Base-by-base conservation (phyloP, 2,797 vertebrate species). In the Falco berigora region DNA sequence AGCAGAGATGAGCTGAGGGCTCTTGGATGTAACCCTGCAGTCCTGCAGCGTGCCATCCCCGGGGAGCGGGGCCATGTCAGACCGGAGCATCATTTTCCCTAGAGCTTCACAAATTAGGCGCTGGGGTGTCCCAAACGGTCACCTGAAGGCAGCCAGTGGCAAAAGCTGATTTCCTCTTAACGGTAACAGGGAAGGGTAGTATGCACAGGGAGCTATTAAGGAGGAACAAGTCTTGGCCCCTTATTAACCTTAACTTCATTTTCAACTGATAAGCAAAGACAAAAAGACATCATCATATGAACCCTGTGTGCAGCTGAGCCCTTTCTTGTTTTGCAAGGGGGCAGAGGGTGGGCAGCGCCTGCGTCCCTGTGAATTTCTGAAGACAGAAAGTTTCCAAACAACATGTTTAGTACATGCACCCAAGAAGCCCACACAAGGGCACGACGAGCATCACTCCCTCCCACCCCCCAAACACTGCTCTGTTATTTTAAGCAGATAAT, bases 401-500 rank as follows among this genome's bases (percentile, higher is more conserved):
- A 4, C 4, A 0, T 0, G 3, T 40, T 67, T 2, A 4, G 52
- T 36, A 23, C 2, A 1, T 2, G 32, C 63, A 8, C 28, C 12
- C 56, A 4, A 8, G 14, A 25, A 53, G 3, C 17, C 61, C 72
- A 62, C 52, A 7, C 14, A 3, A 44, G n/a, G 56, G 30, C 63
- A n/a, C 0, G 0, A 18, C 9, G 50, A 44, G 1, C 67, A 27
- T 19, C 38, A 0, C 2, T 4, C 2, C 24, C 38, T 9, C 14
- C 22, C 21, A 28, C 21, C 8, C 14, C 36, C 6, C 32, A 0
- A 2, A 5, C 7, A 1, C 63, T 6, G 12, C 75, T 11, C 21
- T 30, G 59, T 5, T 27, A 4, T 87, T 77, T 78, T 4, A 9
- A 12, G 76, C 3, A 9, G 63, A 10, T 17, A 5, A 32, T 49